Evolutionary conservation across 2,888 invertebrate species (phyloP).

Genomic region (Acronicta leporina): DNA sequence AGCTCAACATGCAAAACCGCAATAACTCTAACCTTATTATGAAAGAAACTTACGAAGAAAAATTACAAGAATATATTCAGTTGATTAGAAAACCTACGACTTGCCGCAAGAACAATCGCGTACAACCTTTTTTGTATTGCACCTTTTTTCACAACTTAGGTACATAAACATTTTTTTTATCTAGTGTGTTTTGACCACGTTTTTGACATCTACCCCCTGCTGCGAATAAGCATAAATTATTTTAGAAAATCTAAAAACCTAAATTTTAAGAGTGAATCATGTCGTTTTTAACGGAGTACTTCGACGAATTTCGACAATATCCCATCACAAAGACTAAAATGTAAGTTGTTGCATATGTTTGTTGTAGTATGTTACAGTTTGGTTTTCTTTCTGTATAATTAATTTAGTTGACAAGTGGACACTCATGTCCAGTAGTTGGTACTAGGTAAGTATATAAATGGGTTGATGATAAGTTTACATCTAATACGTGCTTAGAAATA

Average conservation of each 20-base stretch:
- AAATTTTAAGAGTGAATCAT: slow-evolving; percentile 59
- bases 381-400: no score
- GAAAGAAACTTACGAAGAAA: slow-evolving; percentile 71
- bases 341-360: slow-evolving; percentile 68
- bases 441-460: no score
- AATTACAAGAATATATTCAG: slow-evolving; percentile 62
- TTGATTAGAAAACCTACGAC: slow-evolving; percentile 60
- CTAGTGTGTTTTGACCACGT: no score
- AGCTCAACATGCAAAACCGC: slow-evolving; percentile 80
- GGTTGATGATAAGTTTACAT: no score
- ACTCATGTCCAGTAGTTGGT: no score
- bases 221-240: no score
- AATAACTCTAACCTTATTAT: slow-evolving; percentile 78
- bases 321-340: slow-evolving; percentile 80
- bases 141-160: neutral
- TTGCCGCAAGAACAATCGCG: slow-evolving; percentile 23
- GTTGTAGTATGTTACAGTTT: no score
- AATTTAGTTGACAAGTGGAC: no score
- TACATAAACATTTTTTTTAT: slow-evolving; percentile 7
- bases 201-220: neutral
- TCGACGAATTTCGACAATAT: slow-evolving; percentile 81
- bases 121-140: slow-evolving; percentile 2
- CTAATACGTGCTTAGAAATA: no score
- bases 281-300: slow-evolving; percentile 86
- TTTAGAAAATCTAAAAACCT: neutral